phyloP scores from a whole-genome alignment of 2,888 invertebrate species.

The Nephrotoma flavescens region DNA sequence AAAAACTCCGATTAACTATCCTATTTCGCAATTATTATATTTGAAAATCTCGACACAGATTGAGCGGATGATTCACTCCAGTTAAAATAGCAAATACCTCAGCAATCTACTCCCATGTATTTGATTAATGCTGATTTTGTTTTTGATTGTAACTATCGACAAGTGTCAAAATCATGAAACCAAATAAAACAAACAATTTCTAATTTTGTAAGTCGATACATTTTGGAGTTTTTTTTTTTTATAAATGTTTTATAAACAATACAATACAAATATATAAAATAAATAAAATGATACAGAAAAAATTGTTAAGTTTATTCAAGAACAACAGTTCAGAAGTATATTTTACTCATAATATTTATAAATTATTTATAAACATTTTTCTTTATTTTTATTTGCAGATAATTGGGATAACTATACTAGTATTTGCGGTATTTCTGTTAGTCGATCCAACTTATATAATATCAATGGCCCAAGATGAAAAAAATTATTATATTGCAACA shows the following conservation, averaged over 20 bases:
- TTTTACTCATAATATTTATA: not conserved
- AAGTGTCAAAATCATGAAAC: not conserved
- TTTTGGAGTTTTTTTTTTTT: not conserved
- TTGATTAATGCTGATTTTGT: not conserved
- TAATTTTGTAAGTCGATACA: not conserved
- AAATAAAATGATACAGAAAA: not conserved
- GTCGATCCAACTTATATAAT: conserved; percentile 59
- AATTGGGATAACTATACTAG: conserved; percentile 52
- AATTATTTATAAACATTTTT: not conserved
- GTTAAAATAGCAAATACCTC: too few species aligned
- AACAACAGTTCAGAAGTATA: not conserved
- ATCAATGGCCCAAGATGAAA: conserved; percentile 47
- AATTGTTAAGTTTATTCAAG: not conserved
- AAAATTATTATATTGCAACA: conserved; percentile 49
- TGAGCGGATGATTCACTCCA: too few species aligned
- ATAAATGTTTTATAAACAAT: not conserved
- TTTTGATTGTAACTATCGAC: not conserved
- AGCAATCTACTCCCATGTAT: too few species aligned
- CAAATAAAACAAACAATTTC: not conserved
- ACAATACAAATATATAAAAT: not conserved
- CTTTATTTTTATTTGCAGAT: conserved; percentile 38
- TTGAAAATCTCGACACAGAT: too few species aligned
- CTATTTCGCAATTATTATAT: too few species aligned
- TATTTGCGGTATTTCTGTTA: conserved; percentile 61
- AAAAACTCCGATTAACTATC: too few species aligned